phyloP scores from a whole-genome alignment of 1,140 invertebrate species.

The Rhopalosiphum maidis region DNA sequence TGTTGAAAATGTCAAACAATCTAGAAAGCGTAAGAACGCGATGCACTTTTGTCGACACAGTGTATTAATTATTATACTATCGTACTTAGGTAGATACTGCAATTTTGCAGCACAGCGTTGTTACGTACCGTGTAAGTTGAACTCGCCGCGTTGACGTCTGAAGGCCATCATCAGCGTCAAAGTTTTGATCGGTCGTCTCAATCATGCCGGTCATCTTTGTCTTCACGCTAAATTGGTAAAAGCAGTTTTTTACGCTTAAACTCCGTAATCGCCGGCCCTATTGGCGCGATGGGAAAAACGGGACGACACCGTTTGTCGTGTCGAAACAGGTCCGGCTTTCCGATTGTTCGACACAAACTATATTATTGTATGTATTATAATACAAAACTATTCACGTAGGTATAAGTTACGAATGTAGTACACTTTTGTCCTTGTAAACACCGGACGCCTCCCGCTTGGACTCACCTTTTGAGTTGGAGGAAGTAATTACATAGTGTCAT shows the following conservation, averaged over 20 bases:
- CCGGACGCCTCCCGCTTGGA: background rate
- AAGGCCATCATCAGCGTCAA: background rate
- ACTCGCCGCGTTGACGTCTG: background rate
- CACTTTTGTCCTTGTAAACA: background rate
- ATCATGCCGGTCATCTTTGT: background rate
- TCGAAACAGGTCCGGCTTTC: too few species aligned
- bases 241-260: background rate
- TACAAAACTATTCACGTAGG: background rate
- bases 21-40: background rate
- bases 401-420: background rate
- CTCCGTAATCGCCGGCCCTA: background rate
- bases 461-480: background rate
- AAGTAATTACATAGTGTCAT: too few species aligned
- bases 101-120: background rate
- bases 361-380: background rate
- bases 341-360: too few species aligned
- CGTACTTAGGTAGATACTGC: background rate
- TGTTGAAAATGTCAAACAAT: background rate
- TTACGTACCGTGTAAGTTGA: background rate
- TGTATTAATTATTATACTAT: background rate
- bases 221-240: background rate
- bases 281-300: background rate
- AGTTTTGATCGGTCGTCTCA: background rate
- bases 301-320: background rate
- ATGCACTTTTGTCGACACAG: background rate